Percentiles rank a stretch among this genome's conserved stretches.
These are phyloP conservation scores for Gopherus evgoodei DNA, from an alignment of 2,113 vertebrate species.

Conservation along the genomic window DNA sequence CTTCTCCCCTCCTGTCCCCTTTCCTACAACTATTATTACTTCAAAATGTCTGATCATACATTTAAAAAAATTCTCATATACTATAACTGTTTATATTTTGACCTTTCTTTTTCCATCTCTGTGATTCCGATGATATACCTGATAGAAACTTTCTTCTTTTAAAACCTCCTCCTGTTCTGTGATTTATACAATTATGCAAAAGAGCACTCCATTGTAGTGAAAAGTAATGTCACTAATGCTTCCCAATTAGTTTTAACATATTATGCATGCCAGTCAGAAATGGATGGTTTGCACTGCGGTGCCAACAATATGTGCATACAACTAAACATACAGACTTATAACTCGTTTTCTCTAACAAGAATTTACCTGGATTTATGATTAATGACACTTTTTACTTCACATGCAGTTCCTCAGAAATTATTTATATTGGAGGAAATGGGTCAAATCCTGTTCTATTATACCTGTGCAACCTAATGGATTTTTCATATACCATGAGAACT, in stretches of 20 bases:
- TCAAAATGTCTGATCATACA: background rate
- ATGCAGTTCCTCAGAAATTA: background rate
- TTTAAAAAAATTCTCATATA: background rate
- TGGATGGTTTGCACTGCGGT: background rate
- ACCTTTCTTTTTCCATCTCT: background rate
- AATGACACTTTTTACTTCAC: background rate
- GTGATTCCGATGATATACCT: background rate
- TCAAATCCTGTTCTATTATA: background rate
- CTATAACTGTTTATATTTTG: background rate
- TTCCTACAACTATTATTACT: background rate
- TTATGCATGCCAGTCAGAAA: background rate
- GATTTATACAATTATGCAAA: background rate
- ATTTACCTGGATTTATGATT: background rate
- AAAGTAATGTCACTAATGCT: background rate
- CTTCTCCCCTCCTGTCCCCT: background rate
- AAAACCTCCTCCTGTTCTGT: background rate
- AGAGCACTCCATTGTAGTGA: background rate
- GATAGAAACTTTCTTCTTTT: background rate
- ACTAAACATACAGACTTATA: background rate
- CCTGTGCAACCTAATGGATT: background rate
- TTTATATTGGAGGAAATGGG: background rate
- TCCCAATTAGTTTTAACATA: background rate
- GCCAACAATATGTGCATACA: background rate
- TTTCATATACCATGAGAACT: background rate
- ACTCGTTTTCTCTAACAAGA: background rate